Percentiles rank a stretch among this genome's conserved stretches.
Conservation (phyloP, 2,113 vertebrate species). For the Genyomyrus donnyi region DNA sequence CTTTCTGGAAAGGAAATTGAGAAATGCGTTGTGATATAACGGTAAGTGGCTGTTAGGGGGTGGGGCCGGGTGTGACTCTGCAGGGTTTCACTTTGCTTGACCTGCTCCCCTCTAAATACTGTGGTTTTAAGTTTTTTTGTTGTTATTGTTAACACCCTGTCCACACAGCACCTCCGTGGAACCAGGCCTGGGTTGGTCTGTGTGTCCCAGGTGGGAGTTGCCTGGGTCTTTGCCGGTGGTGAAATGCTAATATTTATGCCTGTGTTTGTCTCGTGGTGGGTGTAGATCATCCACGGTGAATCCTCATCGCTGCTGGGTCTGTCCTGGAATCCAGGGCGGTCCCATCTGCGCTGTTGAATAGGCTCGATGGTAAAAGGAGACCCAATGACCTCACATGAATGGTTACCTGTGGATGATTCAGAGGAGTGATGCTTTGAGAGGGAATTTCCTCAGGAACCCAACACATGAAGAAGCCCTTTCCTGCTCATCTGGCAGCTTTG, state of each 20-base stretch:
- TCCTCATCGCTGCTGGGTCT: background rate
- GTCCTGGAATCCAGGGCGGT: background rate
- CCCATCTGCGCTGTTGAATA: background rate
- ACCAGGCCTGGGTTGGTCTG: background rate
- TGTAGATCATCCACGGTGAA: background rate
- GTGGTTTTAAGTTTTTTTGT: background rate
- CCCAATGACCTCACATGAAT: background rate
- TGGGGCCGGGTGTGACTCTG: background rate
- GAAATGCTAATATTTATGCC: background rate
- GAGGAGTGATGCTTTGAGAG: background rate
- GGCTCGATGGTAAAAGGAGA: background rate
- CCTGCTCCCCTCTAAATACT: background rate
- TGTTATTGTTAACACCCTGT: background rate
- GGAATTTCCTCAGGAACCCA: background rate
- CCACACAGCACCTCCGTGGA: background rate
- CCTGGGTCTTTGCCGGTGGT: background rate
- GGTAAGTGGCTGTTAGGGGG: background rate
- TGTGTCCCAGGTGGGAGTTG: background rate
- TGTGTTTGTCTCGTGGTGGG: background rate
- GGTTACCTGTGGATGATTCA: background rate
- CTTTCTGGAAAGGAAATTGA: background rate
- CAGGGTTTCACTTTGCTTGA: background rate
- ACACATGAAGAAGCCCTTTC: background rate
- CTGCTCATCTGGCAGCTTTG: background rate
- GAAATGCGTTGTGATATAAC: background rate